These are phyloP conservation scores for Ichneumon xanthorius DNA, from an alignment of 2,888 invertebrate genomes.

Conservation along the genomic window DNA sequence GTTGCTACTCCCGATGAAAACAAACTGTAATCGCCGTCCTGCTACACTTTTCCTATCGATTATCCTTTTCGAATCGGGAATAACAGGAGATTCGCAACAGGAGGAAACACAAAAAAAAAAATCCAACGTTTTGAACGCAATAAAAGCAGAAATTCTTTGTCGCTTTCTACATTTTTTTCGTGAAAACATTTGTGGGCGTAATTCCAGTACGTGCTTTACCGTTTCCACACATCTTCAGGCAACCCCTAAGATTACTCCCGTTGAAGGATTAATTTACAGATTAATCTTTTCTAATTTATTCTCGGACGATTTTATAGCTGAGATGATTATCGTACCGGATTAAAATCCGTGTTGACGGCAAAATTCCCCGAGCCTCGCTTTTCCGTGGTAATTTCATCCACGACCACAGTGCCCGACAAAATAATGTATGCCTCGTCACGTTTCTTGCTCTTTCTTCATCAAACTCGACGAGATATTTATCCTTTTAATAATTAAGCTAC, in stretches of 20 bases:
- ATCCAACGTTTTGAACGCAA: neutral
- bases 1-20: neutral
- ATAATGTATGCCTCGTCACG: constrained; percentile 32
- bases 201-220: neutral
- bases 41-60: neutral
- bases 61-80: no score
- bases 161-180: neutral
- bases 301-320: neutral
- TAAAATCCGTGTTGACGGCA: neutral
- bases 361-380: neutral
- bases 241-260: neutral
- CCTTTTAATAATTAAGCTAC: constrained; percentile 27
- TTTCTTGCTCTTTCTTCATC: constrained; percentile 20
- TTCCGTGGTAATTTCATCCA: neutral
- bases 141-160: neutral
- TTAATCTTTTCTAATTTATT: neutral
- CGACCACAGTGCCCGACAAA: neutral
- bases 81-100: no score
- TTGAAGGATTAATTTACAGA: neutral
- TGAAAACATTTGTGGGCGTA: neutral
- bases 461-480: constrained; percentile 25
- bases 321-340: neutral
- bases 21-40: neutral
- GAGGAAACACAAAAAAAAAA: no score
- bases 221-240: neutral